phyloP scores from a whole-genome alignment of 2,888 invertebrate species.

The Apeira syringaria region DNA sequence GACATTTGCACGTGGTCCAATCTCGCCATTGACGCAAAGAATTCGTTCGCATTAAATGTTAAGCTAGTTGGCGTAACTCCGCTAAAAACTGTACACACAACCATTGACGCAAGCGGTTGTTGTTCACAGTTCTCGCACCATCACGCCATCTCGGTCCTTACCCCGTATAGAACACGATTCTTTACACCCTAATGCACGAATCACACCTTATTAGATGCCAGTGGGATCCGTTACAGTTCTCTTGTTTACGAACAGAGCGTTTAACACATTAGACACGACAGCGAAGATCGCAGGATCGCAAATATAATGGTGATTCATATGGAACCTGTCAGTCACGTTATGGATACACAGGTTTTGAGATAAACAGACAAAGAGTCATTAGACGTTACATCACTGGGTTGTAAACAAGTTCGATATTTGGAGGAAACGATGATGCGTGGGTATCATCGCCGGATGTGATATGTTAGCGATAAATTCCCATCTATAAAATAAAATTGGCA shows the following conservation, averaged over 20 bases:
- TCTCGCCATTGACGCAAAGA: slow-evolving; percentile 57
- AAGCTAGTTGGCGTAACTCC: slow-evolving; percentile 51
- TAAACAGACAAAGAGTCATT: slow-evolving; percentile 17
- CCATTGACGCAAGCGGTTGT: slow-evolving; percentile 60
- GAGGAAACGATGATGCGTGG: slow-evolving; percentile 25
- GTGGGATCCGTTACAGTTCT: slow-evolving; percentile 20
- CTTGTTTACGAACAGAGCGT: slow-evolving; percentile 11
- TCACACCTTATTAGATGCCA: slow-evolving; percentile 22
- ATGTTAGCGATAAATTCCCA: slow-evolving; percentile 31
- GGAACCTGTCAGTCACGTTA: slow-evolving; percentile 6
- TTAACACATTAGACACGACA: slow-evolving; percentile 7
- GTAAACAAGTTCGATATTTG: slow-evolving; percentile 9
- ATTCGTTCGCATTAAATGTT: slow-evolving; percentile 39
- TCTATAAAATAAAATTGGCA: slow-evolving; percentile 23
- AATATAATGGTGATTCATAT: slow-evolving; percentile 6
- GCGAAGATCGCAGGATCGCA: slow-evolving; percentile 5
- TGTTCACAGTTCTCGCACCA: slow-evolving; percentile 33
- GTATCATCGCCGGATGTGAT: slow-evolving; percentile 31
- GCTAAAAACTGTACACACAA: slow-evolving; percentile 63
- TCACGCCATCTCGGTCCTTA: slow-evolving; percentile 38
- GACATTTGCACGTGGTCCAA: slow-evolving; percentile 38
- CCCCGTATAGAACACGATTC: slow-evolving; percentile 31
- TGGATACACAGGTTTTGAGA: slow-evolving; percentile 11
- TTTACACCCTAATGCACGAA: slow-evolving; percentile 25
- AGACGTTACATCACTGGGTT: slow-evolving; percentile 8